These are phyloP conservation scores for Sphaeridia pumilis DNA, from an alignment of 2,888 invertebrate genomes.

Conservation along the genomic window DNA sequence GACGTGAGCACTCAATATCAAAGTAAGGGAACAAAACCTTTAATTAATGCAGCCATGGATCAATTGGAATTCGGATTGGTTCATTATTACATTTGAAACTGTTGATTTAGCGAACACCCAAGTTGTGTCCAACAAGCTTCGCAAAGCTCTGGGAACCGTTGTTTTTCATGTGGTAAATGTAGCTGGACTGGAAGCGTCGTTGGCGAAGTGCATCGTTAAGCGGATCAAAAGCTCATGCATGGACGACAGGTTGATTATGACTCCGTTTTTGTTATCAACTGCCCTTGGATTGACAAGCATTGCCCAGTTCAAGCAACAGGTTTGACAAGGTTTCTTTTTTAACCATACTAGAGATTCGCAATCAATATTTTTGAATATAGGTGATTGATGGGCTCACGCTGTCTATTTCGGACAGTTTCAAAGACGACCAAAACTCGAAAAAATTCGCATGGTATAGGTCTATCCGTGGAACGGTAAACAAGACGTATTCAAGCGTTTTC, in stretches of 20 bases:
- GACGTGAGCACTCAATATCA: too few species aligned
- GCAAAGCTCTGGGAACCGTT: conserved; percentile 28
- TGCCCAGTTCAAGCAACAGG: conserved; percentile 20
- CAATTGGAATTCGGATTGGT: too few species aligned
- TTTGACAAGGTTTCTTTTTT: conserved; percentile 6
- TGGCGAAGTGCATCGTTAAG: conserved; percentile 21
- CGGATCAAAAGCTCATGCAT: conserved; percentile 22
- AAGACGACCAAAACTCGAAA: conserved; percentile 15
- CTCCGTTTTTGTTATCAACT: conserved; percentile 26
- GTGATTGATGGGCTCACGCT: conserved; percentile 20
- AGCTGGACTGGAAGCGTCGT: conserved; percentile 15
- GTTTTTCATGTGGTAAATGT: conserved; percentile 29
- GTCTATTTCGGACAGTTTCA: conserved; percentile 22
- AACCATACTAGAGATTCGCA: too few species aligned
- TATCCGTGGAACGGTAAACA: conserved; percentile 8
- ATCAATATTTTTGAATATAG: too few species aligned
- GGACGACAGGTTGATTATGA: conserved; percentile 23
- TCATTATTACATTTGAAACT: too few species aligned
- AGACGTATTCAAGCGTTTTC: conserved; percentile 17
- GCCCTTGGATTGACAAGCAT: conserved; percentile 23
- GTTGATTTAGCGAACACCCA: too few species aligned
- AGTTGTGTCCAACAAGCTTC: too few species aligned
- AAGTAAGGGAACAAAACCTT: too few species aligned
- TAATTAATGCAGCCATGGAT: too few species aligned
- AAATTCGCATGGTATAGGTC: conserved; percentile 19